A percentile compares a stretch with the other conserved stretches of the same genome.
phyloP scores from a whole-genome alignment of 2,797 vertebrate species.

The Lepus oiostolus region DNA sequence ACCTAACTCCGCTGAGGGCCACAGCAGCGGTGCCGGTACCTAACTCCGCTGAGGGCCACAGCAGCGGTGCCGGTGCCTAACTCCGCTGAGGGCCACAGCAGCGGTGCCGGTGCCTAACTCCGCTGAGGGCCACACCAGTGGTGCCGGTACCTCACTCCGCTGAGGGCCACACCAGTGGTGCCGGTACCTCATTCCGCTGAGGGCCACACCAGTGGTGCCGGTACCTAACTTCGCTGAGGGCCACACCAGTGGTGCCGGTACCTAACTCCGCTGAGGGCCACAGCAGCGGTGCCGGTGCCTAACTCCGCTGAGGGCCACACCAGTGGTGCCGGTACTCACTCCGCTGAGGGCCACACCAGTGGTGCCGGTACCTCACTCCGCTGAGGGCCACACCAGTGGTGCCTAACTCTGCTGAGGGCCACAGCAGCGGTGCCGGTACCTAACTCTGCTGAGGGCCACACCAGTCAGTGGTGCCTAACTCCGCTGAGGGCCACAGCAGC shows the following conservation, averaged over 20 bases:
- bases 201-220: not conserved
- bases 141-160: not conserved
- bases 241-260: too few relatives aligned
- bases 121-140: not conserved
- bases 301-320: too few relatives aligned
- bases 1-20: not conserved
- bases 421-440: too few relatives aligned
- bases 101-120: too few relatives aligned
- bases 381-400: too few relatives aligned
- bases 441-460: not conserved
- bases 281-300: too few relatives aligned
- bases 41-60: not conserved
- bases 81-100: not conserved
- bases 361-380: too few relatives aligned
- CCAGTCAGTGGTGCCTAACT: not conserved
- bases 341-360: not conserved
- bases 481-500: too few relatives aligned
- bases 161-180: not conserved
- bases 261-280: not conserved
- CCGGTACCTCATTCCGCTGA: too few relatives aligned
- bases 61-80: not conserved
- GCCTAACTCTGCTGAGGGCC: not conserved
- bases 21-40: too few relatives aligned
- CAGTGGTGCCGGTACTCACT: not conserved
- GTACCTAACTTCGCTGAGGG: not conserved